Conservation (phyloP, 2,888 invertebrate genomes). For the Meiosimyza platycephala region DNA sequence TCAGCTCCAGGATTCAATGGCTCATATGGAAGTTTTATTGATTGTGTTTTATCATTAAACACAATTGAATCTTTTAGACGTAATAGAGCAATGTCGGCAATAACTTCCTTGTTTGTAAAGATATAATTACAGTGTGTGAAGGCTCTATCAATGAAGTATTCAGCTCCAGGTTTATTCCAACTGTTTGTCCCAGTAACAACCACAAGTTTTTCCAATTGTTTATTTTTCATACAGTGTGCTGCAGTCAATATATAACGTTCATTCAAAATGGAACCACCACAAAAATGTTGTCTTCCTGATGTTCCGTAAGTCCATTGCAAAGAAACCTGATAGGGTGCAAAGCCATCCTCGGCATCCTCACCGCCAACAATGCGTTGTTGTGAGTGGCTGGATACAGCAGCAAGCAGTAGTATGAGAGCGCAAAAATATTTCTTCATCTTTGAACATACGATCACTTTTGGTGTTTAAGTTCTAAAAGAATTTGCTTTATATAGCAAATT, state of each 20-base stretch:
- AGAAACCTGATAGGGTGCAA: constrained; percentile 55
- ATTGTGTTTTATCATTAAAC: constrained; percentile 66
- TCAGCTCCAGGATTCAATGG: too few species aligned
- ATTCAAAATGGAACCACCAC: constrained; percentile 59
- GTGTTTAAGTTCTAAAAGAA: too few species aligned
- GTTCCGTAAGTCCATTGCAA: constrained; percentile 47
- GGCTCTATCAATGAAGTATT: constrained; percentile 51
- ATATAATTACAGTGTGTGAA: constrained; percentile 56
- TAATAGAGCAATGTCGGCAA: constrained; percentile 77
- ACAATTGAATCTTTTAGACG: constrained; percentile 66
- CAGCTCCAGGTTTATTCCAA: constrained; percentile 49
- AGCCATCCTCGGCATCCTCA: too few species aligned
- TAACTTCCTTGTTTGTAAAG: constrained; percentile 42
- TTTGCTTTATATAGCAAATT: too few species aligned
- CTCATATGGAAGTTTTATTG: constrained; percentile 55
- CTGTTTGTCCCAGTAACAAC: constrained; percentile 56
- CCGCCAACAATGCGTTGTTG: too few species aligned
- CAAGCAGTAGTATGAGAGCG: too few species aligned
- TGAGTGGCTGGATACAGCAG: too few species aligned
- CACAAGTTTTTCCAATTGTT: constrained; percentile 45
- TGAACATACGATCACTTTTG: too few species aligned
- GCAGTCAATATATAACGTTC: constrained; percentile 48
- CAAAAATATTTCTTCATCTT: too few species aligned
- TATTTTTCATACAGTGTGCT: constrained; percentile 56
- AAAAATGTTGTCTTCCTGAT: constrained; percentile 48